Base-by-base conservation (phyloP, 2,888 invertebrate species). In the Acrobasis consociella region DNA sequence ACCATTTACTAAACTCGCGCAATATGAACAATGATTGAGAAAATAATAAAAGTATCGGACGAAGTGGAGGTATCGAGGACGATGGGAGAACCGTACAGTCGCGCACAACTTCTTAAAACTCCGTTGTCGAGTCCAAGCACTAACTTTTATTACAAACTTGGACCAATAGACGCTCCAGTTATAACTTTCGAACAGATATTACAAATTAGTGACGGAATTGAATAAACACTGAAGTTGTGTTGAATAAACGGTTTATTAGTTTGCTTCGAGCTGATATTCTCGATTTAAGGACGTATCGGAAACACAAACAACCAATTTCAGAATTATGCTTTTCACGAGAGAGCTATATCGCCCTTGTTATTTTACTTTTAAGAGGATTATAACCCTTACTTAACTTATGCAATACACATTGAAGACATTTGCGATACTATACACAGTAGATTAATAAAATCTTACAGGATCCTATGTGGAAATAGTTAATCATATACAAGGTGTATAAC, bases 121-220 rank as follows among this genome's bases (percentile, higher is more conserved):
- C 72, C 51, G 59, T 31, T 37, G 50, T 38, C 38, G 50, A n/a
- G 77, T 74, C 74, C 76, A 76, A 75, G 66, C 73, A 76, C 82
- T 82, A 85, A 87, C 81, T 85, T 83, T 85, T 88, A 87, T 87
- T 86, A 84, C 85, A 85, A 86, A 89, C 87, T 89, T 80, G 66
- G 67, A 69, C 71, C 73, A 81, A 83, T 79, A 60, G 60, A 60
- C 58, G 16, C 55, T 55, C 55, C 39, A 55, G 39, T 84, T 81
- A 80, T 82, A 86, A 85, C 80, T 80, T 80, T 71, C 73, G 67
- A 72, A 70, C 70, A 72, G 73, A 77, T 83, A 83, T 82, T 58
- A 58, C 77, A 65, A 70, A 70, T 81, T 80, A 75, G 75, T 31
- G 22, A 55, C 16, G 55, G 15, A 39, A 39, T 39, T 55, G 38